These are phyloP conservation scores for Carassius carassius DNA, from an alignment of 2,113 vertebrate species.

Conservation along the genomic window DNA sequence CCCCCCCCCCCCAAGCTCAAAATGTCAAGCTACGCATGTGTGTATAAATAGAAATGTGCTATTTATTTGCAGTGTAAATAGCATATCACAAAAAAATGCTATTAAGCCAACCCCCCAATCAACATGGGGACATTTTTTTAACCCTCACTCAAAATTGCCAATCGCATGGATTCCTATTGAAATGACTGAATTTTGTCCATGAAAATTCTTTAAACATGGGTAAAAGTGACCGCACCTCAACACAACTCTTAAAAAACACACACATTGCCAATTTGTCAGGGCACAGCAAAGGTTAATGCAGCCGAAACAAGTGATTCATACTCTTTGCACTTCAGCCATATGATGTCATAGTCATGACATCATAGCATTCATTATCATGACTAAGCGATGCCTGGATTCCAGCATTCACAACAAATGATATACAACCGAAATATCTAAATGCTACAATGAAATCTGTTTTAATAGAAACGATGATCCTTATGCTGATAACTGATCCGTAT, in stretches of 20 bases:
- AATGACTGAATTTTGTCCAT: not conserved
- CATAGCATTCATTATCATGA: conserved; percentile 29
- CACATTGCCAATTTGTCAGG: not conserved
- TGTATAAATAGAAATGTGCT: too few species aligned
- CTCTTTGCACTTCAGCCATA: not conserved
- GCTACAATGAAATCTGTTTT: not conserved
- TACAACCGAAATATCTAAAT: not conserved
- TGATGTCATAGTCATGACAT: conserved; percentile 56
- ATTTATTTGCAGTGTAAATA: too few species aligned
- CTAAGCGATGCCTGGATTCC: not conserved
- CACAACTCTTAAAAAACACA: not conserved
- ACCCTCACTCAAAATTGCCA: not conserved
- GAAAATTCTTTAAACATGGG: not conserved
- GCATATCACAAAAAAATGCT: too few species aligned
- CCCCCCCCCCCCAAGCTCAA: too few species aligned
- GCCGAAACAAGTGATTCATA: not conserved
- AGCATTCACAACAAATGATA: conserved; percentile 23
- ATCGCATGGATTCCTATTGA: not conserved
- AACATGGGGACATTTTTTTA: not conserved
- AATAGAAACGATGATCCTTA: not conserved
- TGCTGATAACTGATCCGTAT: not conserved
- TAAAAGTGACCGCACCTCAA: not conserved
- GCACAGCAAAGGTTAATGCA: not conserved
- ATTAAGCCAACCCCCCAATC: too few species aligned
- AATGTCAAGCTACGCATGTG: too few species aligned